Evolutionary conservation across 2,888 invertebrate genomes (phyloP), one percentile per base, ranked within the genome.

Genomic region (Capitulum mitella): DNA sequence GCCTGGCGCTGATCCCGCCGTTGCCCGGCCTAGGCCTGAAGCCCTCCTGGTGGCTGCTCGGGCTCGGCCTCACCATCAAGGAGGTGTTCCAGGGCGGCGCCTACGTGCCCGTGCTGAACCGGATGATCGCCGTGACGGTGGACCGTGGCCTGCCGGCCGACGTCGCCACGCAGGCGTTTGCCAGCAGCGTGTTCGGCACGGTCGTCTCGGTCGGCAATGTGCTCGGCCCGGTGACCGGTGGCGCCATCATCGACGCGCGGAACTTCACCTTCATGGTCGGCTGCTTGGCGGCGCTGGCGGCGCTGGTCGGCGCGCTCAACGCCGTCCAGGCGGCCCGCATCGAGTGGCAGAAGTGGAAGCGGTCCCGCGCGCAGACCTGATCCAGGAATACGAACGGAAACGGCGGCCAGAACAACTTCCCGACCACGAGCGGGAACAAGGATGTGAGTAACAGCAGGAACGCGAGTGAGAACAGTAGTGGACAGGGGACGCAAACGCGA

Each of bases 31-130:
- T 34, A 16, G 64, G 64, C 5, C 64, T 64, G 32, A 1, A 0
- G 14, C 64, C 64, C 64, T 64, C 64, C 64, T 64, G 64, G 64
- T 64, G 64, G 64, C 64, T 64, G 64, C 64, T 64, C 34, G 64
- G 64, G 3, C 16, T 64, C 34, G 64, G 64, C 34, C 64, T 64
- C 64, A 64, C 64, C 64, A 10, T 64, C 34, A 64, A 64, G 34
- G 64, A 64, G 64, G 19, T 64, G 16, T 64, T 64, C 64, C 64
- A 64, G 64, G 64, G 64, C 34, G 64, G 64, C 34, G 64, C 64
- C 2, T 64, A 64, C 64, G 64, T 64, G 32, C 64, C 64, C 32
- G 64, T 64, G 64, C 64, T 64, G 34, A 64, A 64, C 64, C 64
- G 64, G 3, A 64, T 64, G 64, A 32, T 64, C 19, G 14, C 64